Percentiles rank a stretch among this genome's conserved stretches.
These are phyloP conservation scores for Paracanthobrama guichenoti DNA, from an alignment of 2,113 vertebrate species.

Conservation along the genomic window DNA sequence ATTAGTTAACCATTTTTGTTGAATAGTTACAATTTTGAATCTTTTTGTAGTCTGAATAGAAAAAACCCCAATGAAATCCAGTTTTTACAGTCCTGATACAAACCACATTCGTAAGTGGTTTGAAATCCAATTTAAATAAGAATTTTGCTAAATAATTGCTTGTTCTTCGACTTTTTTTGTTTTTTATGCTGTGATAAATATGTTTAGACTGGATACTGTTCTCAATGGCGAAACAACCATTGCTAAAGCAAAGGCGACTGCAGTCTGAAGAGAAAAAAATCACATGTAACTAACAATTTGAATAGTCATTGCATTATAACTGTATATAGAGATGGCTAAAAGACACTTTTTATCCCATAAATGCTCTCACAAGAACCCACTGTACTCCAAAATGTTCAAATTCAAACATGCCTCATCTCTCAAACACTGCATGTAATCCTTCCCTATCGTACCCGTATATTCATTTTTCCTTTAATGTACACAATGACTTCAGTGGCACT, in stretches of 20 bases:
- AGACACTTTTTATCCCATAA: not conserved
- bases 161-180: not conserved
- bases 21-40: not conserved
- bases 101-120: not conserved
- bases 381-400: not conserved
- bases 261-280: not conserved
- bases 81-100: not conserved
- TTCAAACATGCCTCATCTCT: conserved; percentile 4
- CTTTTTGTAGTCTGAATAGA: not conserved
- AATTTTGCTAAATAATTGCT: too few relatives aligned
- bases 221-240: not conserved
- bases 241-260: too few relatives aligned
- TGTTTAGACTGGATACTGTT: not conserved
- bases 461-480: conserved; percentile 16
- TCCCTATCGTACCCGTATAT: conserved; percentile 5
- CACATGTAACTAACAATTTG: not conserved
- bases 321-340: not conserved
- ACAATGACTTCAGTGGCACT: conserved; percentile 36
- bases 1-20: not conserved
- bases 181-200: not conserved
- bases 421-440: conserved; percentile 25
- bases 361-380: not conserved
- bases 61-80: not conserved
- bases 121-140: not conserved
- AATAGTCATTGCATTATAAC: not conserved